Evolutionary conservation across 2,113 vertebrate genomes (phyloP).

Genomic region (Platichthys flesus): DNA sequence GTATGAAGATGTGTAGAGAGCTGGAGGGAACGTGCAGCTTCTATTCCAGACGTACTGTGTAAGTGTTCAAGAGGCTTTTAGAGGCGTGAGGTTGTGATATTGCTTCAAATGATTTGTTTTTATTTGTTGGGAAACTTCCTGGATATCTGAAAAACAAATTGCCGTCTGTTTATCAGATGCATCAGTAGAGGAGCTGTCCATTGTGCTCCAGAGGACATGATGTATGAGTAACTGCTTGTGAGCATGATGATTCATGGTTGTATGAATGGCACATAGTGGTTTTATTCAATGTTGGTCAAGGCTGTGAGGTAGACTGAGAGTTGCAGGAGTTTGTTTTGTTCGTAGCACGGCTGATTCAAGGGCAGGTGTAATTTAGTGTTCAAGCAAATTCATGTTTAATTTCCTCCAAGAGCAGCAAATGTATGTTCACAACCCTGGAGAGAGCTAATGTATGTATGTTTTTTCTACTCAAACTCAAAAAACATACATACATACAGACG

Average conservation of each 20-base stretch:
- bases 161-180: background rate
- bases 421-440: background rate
- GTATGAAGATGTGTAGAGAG: slow-evolving; percentile 9
- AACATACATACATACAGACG: too few species aligned
- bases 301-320: background rate
- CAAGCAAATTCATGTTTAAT: background rate
- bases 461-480: background rate
- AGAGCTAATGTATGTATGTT: too few species aligned
- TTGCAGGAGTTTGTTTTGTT: background rate
- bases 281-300: background rate
- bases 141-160: background rate
- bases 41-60: background rate
- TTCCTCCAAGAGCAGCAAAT: background rate
- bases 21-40: slow-evolving; percentile 12
- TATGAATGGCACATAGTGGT: background rate
- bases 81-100: background rate
- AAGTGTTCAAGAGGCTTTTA: background rate
- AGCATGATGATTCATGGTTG: background rate
- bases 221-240: background rate
- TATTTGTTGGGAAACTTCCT: background rate
- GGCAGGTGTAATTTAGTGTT: background rate
- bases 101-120: background rate
- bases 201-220: background rate
- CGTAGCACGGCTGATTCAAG: background rate
- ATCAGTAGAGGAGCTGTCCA: background rate